A percentile compares a stretch with the other conserved stretches of the same genome.
These are phyloP conservation scores for Paratilapia polleni DNA, from an alignment of 2,113 vertebrate genomes.

Conservation along the genomic window DNA sequence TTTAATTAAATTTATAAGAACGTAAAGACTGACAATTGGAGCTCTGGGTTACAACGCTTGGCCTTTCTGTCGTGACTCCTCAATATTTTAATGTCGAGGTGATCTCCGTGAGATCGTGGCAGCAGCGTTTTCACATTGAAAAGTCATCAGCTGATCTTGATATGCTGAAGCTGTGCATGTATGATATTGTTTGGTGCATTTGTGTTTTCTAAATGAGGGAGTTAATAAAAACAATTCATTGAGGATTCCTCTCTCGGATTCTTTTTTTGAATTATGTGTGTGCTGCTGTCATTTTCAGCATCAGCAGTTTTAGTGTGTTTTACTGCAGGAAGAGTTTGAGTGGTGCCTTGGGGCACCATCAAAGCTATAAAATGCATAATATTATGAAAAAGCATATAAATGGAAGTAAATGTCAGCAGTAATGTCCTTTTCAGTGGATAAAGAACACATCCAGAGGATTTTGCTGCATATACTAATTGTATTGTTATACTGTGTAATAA, in stretches of 20 bases:
- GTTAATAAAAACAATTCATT: slow-evolving; percentile 78
- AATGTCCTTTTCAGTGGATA: slow-evolving; percentile 43
- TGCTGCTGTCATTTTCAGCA: slow-evolving; percentile 65
- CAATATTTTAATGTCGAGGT: slow-evolving; percentile 66
- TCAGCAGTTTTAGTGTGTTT: slow-evolving; percentile 71
- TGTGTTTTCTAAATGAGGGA: slow-evolving; percentile 78
- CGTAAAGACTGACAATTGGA: neutral
- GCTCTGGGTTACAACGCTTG: slow-evolving; percentile 70
- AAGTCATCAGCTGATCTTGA: slow-evolving; percentile 78
- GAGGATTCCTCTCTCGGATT: slow-evolving; percentile 13
- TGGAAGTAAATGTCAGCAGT: slow-evolving; percentile 57
- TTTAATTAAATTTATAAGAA: slow-evolving; percentile 30
- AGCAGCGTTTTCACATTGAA: slow-evolving; percentile 79
- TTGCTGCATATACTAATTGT: slow-evolving; percentile 30
- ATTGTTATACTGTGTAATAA: slow-evolving; percentile 25
- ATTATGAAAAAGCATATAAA: slow-evolving; percentile 65
- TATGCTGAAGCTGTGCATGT: slow-evolving; percentile 79
- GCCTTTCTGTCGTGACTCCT: slow-evolving; percentile 73
- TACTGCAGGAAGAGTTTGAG: slow-evolving; percentile 63
- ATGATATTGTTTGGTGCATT: slow-evolving; percentile 80
- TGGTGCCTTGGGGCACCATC: slow-evolving; percentile 51
- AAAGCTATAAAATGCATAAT: slow-evolving; percentile 68
- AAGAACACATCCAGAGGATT: slow-evolving; percentile 34
- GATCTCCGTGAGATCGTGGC: slow-evolving; percentile 80
- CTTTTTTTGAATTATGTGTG: slow-evolving; percentile 31